Evolutionary conservation across 2,113 vertebrate genomes (phyloP).

Genomic region (Aix galericulata): DNA sequence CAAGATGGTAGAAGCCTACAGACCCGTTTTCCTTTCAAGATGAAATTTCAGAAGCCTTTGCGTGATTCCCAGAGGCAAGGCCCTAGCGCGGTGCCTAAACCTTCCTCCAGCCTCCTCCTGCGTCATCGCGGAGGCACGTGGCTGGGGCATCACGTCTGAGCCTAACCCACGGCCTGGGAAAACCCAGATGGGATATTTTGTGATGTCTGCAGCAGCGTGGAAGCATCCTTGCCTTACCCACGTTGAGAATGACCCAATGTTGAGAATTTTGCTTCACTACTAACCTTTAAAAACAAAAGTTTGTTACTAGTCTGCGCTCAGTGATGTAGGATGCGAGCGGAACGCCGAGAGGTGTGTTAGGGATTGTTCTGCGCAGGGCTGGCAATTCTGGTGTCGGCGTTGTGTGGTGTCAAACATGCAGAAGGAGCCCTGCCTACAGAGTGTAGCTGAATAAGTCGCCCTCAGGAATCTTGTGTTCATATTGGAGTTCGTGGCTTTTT

Average conservation of each 20-base stretch:
- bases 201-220: background rate
- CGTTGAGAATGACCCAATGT: background rate
- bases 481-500: background rate
- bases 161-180: background rate
- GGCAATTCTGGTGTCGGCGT: background rate
- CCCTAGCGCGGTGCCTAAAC: background rate
- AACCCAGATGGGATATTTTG: background rate
- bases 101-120: background rate
- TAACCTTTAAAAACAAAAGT: background rate
- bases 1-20: background rate
- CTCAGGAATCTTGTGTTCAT: background rate
- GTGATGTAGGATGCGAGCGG: background rate
- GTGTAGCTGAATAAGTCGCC: background rate
- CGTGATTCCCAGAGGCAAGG: background rate
- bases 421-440: rapidly evolving
- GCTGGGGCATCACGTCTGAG: background rate
- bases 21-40: background rate
- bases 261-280: background rate
- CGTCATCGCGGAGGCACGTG: background rate
- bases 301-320: background rate
- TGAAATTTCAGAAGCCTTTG: background rate
- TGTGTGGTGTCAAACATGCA: too few relatives aligned
- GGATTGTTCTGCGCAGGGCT: background rate
- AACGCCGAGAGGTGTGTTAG: rapidly evolving
- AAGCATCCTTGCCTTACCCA: rapidly evolving